Percentiles rank a stretch among this genome's conserved stretches.
Evolutionary conservation across 1,140 invertebrate species (phyloP).

Genomic region (Gryllus bimaculatus): DNA sequence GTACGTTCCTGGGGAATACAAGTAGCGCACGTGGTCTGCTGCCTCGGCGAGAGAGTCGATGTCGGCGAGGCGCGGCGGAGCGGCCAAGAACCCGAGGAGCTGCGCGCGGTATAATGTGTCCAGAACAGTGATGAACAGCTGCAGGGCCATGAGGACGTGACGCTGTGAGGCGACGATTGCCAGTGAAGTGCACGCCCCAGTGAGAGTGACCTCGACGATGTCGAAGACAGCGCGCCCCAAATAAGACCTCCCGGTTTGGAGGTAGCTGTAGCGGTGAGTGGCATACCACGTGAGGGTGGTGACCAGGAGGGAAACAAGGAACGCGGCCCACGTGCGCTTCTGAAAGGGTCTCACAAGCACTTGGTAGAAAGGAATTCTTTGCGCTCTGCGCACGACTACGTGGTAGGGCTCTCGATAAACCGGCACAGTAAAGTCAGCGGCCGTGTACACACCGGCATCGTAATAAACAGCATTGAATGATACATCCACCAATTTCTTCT

Average conservation of each 20-base stretch:
- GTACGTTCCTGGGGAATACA: neutral
- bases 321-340: neutral
- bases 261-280: neutral
- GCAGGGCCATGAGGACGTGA: neutral
- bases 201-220: neutral
- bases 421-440: neutral
- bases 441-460: neutral
- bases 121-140: neutral
- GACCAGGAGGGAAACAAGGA: neutral
- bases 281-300: neutral
- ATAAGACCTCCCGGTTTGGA: neutral
- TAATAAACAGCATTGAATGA: neutral
- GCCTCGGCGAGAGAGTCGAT: neutral
- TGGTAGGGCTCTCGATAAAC: neutral
- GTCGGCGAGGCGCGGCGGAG: neutral
- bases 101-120: neutral
- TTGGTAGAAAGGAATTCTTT: neutral
- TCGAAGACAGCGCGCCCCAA: neutral
- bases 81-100: neutral
- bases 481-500: neutral
- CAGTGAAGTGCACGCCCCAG: neutral
- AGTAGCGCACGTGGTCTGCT: neutral
- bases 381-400: neutral
- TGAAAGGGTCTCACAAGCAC: neutral
- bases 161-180: neutral